These are phyloP conservation scores for Pherbina coryleti DNA, from an alignment of 2,888 invertebrate genomes.

Conservation along the genomic window DNA sequence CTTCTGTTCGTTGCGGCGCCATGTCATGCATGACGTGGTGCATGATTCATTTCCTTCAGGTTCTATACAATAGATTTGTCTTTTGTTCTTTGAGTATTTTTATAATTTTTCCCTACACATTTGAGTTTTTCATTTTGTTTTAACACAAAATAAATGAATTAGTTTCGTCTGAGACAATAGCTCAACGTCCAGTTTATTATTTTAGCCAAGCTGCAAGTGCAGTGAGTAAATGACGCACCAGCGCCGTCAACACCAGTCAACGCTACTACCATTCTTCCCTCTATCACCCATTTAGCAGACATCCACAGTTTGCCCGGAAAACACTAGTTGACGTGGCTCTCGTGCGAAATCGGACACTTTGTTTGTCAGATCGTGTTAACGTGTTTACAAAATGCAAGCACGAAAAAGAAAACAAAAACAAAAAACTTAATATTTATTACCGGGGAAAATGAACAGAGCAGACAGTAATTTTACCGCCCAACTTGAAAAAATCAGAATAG, in stretches of 20 bases:
- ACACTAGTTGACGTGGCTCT: background rate
- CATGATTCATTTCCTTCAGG: conserved; percentile 4
- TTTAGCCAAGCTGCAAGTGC: background rate
- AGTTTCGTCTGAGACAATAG: conserved; percentile 30
- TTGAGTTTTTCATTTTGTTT: background rate
- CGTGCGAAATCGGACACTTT: conserved; percentile 48
- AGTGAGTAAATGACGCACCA: background rate
- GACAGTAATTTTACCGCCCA: background rate
- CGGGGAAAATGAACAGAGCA: background rate
- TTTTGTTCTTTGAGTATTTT: background rate
- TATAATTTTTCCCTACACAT: background rate
- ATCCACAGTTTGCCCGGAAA: background rate
- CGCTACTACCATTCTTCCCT: background rate
- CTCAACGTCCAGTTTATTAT: conserved; percentile 23
- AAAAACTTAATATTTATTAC: background rate
- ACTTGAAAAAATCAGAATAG: background rate
- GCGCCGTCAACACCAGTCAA: background rate
- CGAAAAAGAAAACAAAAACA: background rate
- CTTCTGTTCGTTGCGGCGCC: too few species aligned
- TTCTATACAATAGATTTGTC: background rate
- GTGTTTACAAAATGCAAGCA: conserved; percentile 36
- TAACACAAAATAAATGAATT: background rate
- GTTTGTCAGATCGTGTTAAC: conserved; percentile 42
- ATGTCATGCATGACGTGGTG: background rate
- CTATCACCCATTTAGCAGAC: too few species aligned